phyloP scores from a whole-genome alignment of 1,140 invertebrate genomes.

The Meloidogyne exigua region DNA sequence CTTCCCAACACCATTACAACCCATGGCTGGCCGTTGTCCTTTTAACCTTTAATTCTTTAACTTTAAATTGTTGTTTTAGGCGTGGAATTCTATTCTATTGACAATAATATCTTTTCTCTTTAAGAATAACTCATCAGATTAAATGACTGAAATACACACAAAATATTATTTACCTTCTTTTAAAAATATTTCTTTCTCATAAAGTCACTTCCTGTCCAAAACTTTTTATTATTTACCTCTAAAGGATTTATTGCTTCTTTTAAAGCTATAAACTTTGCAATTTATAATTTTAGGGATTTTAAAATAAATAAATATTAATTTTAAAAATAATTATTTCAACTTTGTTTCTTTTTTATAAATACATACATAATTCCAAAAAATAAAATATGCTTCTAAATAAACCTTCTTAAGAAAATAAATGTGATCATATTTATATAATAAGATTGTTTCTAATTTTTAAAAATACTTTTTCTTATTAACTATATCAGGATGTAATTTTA shows the following conservation, averaged over 20 bases:
- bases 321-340: too few relatives aligned
- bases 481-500: too few relatives aligned
- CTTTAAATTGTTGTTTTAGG: constrained; percentile 1
- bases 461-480: too few relatives aligned
- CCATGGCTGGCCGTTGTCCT: neutral
- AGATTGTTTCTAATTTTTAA: too few relatives aligned
- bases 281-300: neutral
- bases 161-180: neutral
- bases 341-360: too few relatives aligned
- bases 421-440: too few relatives aligned
- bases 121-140: neutral
- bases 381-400: too few relatives aligned
- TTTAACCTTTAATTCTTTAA: neutral
- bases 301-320: neutral
- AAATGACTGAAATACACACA: neutral
- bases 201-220: neutral
- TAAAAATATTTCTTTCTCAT: neutral
- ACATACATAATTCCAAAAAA: too few relatives aligned
- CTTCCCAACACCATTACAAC: neutral
- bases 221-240: neutral
- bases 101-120: neutral
- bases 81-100: neutral
- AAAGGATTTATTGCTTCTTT: neutral
- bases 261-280: neutral
- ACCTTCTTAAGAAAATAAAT: too few relatives aligned